Evolutionary conservation across 1,140 invertebrate genomes (phyloP).

Genomic region (Diachasmimorpha longicaudata): DNA sequence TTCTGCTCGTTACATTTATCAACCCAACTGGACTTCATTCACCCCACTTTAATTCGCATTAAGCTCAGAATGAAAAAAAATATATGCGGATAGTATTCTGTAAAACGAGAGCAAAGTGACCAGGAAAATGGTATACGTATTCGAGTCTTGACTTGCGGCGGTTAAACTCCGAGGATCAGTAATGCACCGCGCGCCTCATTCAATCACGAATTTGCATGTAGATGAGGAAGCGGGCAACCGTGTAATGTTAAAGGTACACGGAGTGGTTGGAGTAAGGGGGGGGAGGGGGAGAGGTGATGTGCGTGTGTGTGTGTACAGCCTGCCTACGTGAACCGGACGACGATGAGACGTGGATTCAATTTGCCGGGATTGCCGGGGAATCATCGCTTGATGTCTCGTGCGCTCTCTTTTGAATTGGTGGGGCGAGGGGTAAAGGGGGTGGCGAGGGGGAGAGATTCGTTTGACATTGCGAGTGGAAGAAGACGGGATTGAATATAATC

Average conservation of each 20-base stretch:
- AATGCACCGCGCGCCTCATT: constrained; percentile 30
- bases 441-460: not conserved
- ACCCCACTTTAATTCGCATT: not conserved
- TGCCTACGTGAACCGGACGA: constrained; percentile 18
- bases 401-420: not conserved
- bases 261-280: not conserved
- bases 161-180: constrained; percentile 22
- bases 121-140: not conserved
- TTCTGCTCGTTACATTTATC: too few species aligned
- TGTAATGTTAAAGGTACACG: constrained; percentile 20
- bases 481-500: constrained; percentile 2
- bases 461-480: not conserved
- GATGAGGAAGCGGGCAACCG: constrained; percentile 27
- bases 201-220: constrained; percentile 34
- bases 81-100: not conserved
- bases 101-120: not conserved
- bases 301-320: not conserved
- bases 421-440: not conserved
- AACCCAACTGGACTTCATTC: too few species aligned
- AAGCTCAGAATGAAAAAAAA: not conserved
- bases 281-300: not conserved
- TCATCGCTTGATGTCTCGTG: constrained; percentile 18
- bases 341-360: constrained; percentile 20
- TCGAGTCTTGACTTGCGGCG: constrained; percentile 15
- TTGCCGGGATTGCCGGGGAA: constrained; percentile 20